These are phyloP conservation scores for Zaprionus taronus DNA, from an alignment of 1,140 invertebrate genomes.

Conservation along the genomic window DNA sequence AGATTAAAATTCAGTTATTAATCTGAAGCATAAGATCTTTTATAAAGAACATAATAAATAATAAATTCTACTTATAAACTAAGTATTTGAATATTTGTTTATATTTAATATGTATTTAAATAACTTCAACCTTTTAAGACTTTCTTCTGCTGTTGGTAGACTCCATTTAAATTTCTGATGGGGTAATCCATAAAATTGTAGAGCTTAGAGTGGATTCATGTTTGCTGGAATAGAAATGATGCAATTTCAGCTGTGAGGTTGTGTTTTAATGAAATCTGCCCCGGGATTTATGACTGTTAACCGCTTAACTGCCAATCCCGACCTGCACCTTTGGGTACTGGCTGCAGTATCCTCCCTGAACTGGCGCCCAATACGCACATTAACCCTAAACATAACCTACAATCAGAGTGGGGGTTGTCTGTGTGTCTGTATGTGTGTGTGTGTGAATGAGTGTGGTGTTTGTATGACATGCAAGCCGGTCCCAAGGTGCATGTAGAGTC, in stretches of 20 bases:
- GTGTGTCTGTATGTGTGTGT: background rate
- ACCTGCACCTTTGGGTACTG: slow-evolving; percentile 29
- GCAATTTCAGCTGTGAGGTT: slow-evolving; percentile 28
- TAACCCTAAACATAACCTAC: slow-evolving; percentile 34
- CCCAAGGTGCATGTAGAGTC: slow-evolving; percentile 37
- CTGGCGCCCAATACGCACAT: slow-evolving; percentile 41
- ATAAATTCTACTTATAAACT: background rate
- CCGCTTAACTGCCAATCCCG: slow-evolving; percentile 35
- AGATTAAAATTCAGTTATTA: background rate
- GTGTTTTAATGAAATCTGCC: slow-evolving; percentile 10
- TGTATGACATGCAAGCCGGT: slow-evolving; percentile 34
- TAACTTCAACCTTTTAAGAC: background rate
- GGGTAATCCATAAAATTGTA: slow-evolving; percentile 10
- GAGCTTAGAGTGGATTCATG: background rate
- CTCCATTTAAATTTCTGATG: background rate
- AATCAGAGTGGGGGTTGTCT: background rate
- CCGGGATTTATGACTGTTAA: slow-evolving; percentile 45
- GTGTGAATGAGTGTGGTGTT: background rate
- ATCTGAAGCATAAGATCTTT: background rate
- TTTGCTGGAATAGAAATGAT: background rate
- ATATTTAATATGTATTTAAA: background rate
- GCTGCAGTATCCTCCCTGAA: slow-evolving; percentile 16
- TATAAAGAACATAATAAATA: background rate
- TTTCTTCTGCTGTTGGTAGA: background rate
- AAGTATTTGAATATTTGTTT: too few relatives aligned